Evolutionary conservation across 1,140 invertebrate genomes (phyloP), one percentile per base, ranked within the genome.

Genomic region (Danaus melanippus): DNA sequence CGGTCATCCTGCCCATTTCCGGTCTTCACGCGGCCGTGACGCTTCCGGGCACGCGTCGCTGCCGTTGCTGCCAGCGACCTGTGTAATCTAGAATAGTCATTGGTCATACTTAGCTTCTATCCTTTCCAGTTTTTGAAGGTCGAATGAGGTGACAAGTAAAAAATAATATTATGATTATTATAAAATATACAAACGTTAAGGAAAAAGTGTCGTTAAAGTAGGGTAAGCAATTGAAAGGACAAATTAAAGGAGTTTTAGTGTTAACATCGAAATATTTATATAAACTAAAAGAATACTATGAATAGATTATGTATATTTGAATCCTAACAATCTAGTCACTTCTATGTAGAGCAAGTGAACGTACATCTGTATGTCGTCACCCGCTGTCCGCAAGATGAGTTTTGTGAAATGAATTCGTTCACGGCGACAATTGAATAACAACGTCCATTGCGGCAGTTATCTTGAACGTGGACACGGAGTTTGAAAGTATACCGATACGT

Each of bases 1-100:
- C 84, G 84, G 84, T 86, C 84, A 86, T 84, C 80, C 81, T 86
- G 81, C 67, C 84, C 84, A 86, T 86, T 86, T 84, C 84, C 84
- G 81, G 84, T 86, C 84, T 86, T 86, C 84, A 86, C 79, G 81
- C 84, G 81, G 80, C 80, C 80, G 79, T 86, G 84, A 84, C 84
- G 81, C 81, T 84, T 86, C 84, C 84, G 84, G 81, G 60, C 81
- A 76, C 74, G 76, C 79, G 79, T 84, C 84, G 79, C 74, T 74
- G 76, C 67, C 74, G 80, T 64, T 68, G 73, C 66, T 64, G 46
- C 54, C 71, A 48, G 46, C 40, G 71, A 70, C 57, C 51, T 67
- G 65, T 46, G 50, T 42, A n/a, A 48, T 54, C 73, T 81, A 59
- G 76, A 79, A 69, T 58, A 46, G 71, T 67, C 61, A 58, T 50